phyloP scores from a whole-genome alignment of 1,140 invertebrate genomes.

The Cyphomyrmex costatus region DNA sequence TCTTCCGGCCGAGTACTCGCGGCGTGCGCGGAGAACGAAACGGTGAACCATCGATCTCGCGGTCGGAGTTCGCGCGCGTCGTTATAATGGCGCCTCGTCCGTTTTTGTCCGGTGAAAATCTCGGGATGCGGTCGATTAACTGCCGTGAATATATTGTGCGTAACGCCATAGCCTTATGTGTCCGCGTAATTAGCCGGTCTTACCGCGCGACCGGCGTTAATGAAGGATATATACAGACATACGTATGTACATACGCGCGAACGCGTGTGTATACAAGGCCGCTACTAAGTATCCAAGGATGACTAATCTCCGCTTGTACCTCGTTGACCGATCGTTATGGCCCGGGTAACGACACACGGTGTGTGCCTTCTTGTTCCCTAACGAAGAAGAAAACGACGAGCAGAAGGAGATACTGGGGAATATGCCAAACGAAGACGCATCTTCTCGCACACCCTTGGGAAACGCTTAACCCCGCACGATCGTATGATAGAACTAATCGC shows the following conservation, averaged over 20 bases:
- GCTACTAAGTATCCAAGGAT: slow-evolving; percentile 78
- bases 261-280: slow-evolving; percentile 8
- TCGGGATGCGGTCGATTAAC: slow-evolving; percentile 67
- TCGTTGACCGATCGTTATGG: slow-evolving; percentile 84
- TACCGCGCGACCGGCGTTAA: slow-evolving; percentile 78
- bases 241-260: background rate
- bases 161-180: slow-evolving; percentile 71
- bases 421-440: slow-evolving; percentile 68
- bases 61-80: slow-evolving; percentile 60
- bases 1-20: slow-evolving; percentile 30
- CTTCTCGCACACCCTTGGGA: slow-evolving; percentile 74
- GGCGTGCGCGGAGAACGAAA: slow-evolving; percentile 9
- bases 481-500: slow-evolving; percentile 83
- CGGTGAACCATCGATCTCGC: slow-evolving; percentile 61
- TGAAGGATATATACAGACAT: slow-evolving; percentile 76
- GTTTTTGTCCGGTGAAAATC: slow-evolving; percentile 25
- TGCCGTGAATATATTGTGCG: slow-evolving; percentile 72
- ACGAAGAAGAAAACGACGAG: slow-evolving; percentile 58
- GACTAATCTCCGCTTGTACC: slow-evolving; percentile 80
- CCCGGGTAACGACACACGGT: slow-evolving; percentile 77
- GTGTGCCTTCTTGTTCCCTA: slow-evolving; percentile 44
- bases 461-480: slow-evolving; percentile 80
- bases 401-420: slow-evolving; percentile 26
- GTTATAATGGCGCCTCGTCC: slow-evolving; percentile 45
- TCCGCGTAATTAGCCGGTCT: slow-evolving; percentile 81